Evolutionary conservation across 2,113 vertebrate species (phyloP).

Genomic region (Promerops cafer): DNA sequence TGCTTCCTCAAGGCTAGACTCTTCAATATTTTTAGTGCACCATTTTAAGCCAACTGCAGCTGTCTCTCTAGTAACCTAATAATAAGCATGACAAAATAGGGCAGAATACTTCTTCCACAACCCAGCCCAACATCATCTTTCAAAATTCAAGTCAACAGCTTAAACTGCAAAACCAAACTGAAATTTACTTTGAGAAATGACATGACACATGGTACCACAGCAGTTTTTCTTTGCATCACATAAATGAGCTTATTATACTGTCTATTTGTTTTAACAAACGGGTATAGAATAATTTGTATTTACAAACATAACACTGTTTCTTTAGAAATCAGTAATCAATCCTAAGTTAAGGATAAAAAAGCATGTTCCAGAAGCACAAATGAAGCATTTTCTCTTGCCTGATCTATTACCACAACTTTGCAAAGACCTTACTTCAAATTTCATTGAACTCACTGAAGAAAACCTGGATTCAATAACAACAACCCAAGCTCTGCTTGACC

Average conservation of each 20-base stretch:
- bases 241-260: neutral
- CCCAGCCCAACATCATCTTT: neutral
- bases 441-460: neutral
- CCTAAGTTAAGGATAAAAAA: neutral
- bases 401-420: neutral
- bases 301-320: neutral
- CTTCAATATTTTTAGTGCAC: neutral
- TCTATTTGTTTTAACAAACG: neutral
- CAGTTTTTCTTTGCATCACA: neutral
- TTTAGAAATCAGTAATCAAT: neutral
- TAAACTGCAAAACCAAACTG: neutral
- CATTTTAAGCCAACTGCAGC: neutral
- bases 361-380: neutral
- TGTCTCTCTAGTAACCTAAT: neutral
- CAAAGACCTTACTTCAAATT: neutral
- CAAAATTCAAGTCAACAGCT: neutral
- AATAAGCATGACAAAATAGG: neutral
- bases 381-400: neutral
- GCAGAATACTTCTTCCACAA: neutral
- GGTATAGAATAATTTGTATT: neutral
- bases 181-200: neutral
- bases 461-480: neutral
- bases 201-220: neutral
- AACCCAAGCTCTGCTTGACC: neutral
- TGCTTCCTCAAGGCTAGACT: neutral